Conservation (phyloP, 2,888 invertebrate genomes). For the Copidosoma aretas region DNA sequence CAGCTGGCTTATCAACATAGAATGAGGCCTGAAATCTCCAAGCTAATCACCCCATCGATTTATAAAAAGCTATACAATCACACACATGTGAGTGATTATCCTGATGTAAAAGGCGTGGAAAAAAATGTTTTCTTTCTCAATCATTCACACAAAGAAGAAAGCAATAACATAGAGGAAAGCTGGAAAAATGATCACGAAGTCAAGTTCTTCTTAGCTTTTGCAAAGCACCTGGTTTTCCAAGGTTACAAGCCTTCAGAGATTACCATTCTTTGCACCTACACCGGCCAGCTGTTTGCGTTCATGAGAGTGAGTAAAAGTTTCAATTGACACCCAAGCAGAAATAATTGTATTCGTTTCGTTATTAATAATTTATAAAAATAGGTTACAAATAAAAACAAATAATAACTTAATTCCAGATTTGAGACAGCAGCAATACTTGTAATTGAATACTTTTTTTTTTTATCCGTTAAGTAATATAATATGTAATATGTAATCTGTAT, state of each 20-base stretch:
- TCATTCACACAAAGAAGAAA: not conserved
- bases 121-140: constrained; percentile 7
- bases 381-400: too few relatives aligned
- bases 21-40: constrained; percentile 4
- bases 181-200: constrained; percentile 1
- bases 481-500: too few relatives aligned
- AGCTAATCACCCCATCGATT: constrained; percentile 8
- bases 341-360: too few relatives aligned
- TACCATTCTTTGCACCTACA: constrained; percentile 1
- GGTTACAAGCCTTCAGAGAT: not conserved
- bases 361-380: too few relatives aligned
- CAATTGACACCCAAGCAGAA: too few relatives aligned
- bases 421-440: too few relatives aligned
- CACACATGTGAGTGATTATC: not conserved
- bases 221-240: not conserved
- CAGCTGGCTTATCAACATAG: not conserved
- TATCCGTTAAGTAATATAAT: too few relatives aligned
- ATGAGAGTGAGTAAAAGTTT: not conserved
- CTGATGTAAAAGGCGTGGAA: not conserved
- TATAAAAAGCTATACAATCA: not conserved
- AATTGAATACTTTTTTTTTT: too few relatives aligned
- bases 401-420: too few relatives aligned
- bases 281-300: not conserved
- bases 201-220: constrained; percentile 1
- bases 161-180: not conserved